Conservation (phyloP, 1,140 invertebrate species). For the Trichonephila clavata region DNA sequence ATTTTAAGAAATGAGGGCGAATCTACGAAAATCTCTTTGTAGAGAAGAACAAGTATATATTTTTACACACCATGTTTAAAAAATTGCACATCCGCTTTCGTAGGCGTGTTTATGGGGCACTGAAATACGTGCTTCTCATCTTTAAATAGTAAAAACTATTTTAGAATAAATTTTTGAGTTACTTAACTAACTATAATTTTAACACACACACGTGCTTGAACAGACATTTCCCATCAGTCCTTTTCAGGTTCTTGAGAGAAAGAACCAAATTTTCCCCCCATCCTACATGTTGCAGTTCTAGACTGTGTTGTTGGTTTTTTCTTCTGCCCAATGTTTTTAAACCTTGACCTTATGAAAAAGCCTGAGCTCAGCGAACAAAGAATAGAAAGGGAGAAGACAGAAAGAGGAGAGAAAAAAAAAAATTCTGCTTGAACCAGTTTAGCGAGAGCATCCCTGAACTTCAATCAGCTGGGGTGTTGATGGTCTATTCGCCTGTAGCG, state of each 20-base stretch:
- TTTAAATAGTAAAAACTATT: too few species aligned
- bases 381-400: slow-evolving; percentile 18
- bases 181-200: too few species aligned
- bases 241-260: neutral
- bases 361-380: neutral
- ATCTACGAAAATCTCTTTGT: too few species aligned
- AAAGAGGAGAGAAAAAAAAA: neutral
- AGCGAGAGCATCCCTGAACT: slow-evolving; percentile 27
- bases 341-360: slow-evolving; percentile 33
- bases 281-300: neutral
- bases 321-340: neutral
- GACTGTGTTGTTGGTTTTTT: neutral
- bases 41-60: too few species aligned
- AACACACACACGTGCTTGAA: too few species aligned
- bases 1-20: too few species aligned
- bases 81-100: too few species aligned
- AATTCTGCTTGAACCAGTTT: slow-evolving; percentile 29
- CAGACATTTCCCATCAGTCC: too few species aligned
- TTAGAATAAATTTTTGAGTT: too few species aligned
- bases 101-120: too few species aligned
- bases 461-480: neutral
- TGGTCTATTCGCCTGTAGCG: neutral
- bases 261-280: neutral
- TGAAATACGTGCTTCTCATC: too few species aligned
- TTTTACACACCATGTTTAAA: too few species aligned